A percentile compares a stretch with the other conserved stretches of the same genome.
These are phyloP conservation scores for Dallia pectoralis DNA, from an alignment of 2,797 vertebrate genomes.

Conservation along the genomic window DNA sequence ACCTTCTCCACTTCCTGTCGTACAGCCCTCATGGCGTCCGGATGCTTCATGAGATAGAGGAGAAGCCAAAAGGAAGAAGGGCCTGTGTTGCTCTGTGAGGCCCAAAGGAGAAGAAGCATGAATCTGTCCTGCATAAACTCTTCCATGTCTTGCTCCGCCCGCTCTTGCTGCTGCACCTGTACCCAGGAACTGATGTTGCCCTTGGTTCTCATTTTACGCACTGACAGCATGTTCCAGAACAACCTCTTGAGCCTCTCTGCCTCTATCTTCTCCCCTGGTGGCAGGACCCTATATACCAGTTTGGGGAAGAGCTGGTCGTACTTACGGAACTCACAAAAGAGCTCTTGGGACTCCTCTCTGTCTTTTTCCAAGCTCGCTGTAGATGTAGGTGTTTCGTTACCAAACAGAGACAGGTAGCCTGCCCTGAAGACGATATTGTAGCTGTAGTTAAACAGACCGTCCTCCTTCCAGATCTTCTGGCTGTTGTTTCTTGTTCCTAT, in stretches of 20 bases:
- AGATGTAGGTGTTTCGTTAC: conserved; percentile 59
- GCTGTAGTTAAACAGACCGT: conserved; percentile 81
- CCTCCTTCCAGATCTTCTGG: conserved; percentile 74
- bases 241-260: conserved; percentile 66
- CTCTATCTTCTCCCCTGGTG: conserved; percentile 73
- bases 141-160: conserved; percentile 58
- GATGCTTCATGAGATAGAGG: conserved; percentile 84
- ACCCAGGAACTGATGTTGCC: conserved; percentile 86
- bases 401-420: conserved; percentile 84
- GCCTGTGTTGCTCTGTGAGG: conserved; percentile 89
- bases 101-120: conserved; percentile 90
- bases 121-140: conserved; percentile 76
- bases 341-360: conserved; percentile 68
- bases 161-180: conserved; percentile 63
- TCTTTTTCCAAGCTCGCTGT: conserved; percentile 64
- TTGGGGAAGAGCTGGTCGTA: conserved; percentile 86
- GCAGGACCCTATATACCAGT: conserved; percentile 75
- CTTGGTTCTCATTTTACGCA: conserved; percentile 64
- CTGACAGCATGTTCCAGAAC: conserved; percentile 78
- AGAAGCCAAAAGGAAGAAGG: conserved; percentile 90
- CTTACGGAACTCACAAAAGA: conserved; percentile 83
- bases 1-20: conserved; percentile 75
- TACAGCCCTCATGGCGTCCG: conserved; percentile 82
- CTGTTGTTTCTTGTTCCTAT: conserved; percentile 36
- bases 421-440: conserved; percentile 86